Conservation (phyloP, 1,140 invertebrate species). For the Drosophila nannoptera region DNA sequence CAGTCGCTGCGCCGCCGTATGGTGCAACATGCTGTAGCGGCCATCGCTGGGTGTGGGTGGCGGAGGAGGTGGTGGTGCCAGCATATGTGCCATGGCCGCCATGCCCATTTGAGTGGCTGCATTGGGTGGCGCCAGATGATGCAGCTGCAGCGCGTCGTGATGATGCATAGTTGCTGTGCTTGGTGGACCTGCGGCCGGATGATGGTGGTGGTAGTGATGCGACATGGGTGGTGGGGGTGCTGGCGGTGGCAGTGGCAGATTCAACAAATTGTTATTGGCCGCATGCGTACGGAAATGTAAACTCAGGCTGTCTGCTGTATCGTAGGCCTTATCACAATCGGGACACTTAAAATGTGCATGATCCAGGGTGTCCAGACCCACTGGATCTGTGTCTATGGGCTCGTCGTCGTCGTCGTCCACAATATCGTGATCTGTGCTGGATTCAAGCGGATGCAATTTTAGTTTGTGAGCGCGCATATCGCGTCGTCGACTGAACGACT, state of each 20-base stretch:
- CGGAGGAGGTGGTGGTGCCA: slow-evolving; percentile 68
- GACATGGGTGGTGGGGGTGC: slow-evolving; percentile 57
- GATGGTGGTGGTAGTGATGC: slow-evolving; percentile 62
- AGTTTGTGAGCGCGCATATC: slow-evolving; percentile 80
- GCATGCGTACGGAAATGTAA: slow-evolving; percentile 73
- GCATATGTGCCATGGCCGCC: slow-evolving; percentile 72
- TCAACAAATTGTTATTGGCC: slow-evolving; percentile 60
- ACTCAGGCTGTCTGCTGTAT: slow-evolving; percentile 67
- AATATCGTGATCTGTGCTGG: slow-evolving; percentile 57
- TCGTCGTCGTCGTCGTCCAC: slow-evolving; percentile 71
- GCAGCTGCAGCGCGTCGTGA: slow-evolving; percentile 57
- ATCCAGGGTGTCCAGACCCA: slow-evolving; percentile 59
- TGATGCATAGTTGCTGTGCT: slow-evolving; percentile 49
- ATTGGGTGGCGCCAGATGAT: slow-evolving; percentile 63
- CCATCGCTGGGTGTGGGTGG: slow-evolving; percentile 63
- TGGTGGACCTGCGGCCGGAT: slow-evolving; percentile 36
- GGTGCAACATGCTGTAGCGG: slow-evolving; percentile 67
- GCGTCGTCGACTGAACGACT: slow-evolving; percentile 84
- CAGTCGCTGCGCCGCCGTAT: slow-evolving; percentile 59
- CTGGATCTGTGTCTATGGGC: slow-evolving; percentile 70
- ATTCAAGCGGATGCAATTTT: slow-evolving; percentile 68
- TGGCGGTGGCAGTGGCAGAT: slow-evolving; percentile 57
- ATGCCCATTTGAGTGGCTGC: slow-evolving; percentile 71
- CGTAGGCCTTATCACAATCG: slow-evolving; percentile 77
- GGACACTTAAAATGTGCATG: slow-evolving; percentile 74